These are phyloP conservation scores for Mus pahari DNA, from an alignment of 2,113 vertebrate genomes.

Conservation along the genomic window DNA sequence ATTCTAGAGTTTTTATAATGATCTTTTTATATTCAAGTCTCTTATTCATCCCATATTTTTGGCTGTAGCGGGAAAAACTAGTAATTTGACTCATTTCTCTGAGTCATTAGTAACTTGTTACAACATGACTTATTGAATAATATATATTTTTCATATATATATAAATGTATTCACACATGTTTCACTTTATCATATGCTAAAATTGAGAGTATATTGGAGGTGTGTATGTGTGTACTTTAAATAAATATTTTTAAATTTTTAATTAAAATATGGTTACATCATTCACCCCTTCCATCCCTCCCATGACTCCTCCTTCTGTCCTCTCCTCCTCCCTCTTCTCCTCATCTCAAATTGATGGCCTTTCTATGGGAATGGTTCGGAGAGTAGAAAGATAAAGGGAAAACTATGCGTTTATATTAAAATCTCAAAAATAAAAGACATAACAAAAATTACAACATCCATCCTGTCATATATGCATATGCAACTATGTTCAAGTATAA, in stretches of 20 bases:
- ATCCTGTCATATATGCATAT: neutral
- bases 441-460: neutral
- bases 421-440: neutral
- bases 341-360: neutral
- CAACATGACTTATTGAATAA: slow-evolving; percentile 24
- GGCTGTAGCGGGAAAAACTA: neutral
- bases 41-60: slow-evolving; percentile 37
- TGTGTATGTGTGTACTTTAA: neutral
- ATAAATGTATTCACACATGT: neutral
- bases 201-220: neutral
- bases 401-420: neutral
- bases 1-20: neutral
- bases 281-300: neutral
- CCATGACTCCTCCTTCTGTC: neutral
- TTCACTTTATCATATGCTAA: neutral
- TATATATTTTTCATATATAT: neutral
- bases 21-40: neutral
- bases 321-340: neutral
- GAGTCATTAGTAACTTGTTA: neutral
- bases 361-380: neutral
- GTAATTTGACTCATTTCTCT: neutral
- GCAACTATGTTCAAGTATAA: too few relatives aligned
- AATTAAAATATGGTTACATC: neutral
- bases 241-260: neutral
- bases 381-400: neutral